These are phyloP conservation scores for Sebastiscus tertius DNA, from an alignment of 2,797 vertebrate genomes.

Conservation along the genomic window DNA sequence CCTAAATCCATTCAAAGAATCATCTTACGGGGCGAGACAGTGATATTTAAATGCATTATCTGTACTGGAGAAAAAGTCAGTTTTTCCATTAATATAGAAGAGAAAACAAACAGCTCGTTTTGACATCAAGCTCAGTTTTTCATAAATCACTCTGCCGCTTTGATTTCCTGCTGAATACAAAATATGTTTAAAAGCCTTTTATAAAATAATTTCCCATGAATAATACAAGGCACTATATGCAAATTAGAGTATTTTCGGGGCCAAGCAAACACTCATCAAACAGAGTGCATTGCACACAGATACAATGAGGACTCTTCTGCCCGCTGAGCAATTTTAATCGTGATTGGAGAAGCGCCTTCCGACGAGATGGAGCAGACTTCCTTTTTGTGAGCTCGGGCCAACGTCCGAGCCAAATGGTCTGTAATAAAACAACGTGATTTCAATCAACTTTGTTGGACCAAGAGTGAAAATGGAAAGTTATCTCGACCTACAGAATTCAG, in stretches of 20 bases:
- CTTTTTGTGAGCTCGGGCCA: background rate
- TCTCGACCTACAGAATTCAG: background rate
- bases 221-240: constrained; percentile 40
- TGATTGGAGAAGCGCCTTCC: background rate
- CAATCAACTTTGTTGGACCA: background rate
- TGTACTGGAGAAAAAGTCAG: background rate
- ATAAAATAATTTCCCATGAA: constrained; percentile 27
- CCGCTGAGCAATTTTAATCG: constrained; percentile 31
- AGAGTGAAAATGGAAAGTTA: background rate
- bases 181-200: constrained; percentile 29
- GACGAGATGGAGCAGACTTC: background rate
- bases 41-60: constrained; percentile 19
- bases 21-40: background rate
- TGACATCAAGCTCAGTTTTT: constrained; percentile 14
- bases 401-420: constrained; percentile 5
- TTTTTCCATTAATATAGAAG: constrained; percentile 6
- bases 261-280: constrained; percentile 34
- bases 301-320: constrained; percentile 19
- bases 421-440: constrained; percentile 9
- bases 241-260: constrained; percentile 35
- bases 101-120: constrained; percentile 26
- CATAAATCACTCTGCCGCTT: constrained; percentile 27
- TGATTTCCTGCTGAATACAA: constrained; percentile 35
- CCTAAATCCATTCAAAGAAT: constrained; percentile 11
- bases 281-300: constrained; percentile 3